These are phyloP conservation scores for Tapera naevia DNA, from an alignment of 2,797 vertebrate genomes.

Conservation along the genomic window DNA sequence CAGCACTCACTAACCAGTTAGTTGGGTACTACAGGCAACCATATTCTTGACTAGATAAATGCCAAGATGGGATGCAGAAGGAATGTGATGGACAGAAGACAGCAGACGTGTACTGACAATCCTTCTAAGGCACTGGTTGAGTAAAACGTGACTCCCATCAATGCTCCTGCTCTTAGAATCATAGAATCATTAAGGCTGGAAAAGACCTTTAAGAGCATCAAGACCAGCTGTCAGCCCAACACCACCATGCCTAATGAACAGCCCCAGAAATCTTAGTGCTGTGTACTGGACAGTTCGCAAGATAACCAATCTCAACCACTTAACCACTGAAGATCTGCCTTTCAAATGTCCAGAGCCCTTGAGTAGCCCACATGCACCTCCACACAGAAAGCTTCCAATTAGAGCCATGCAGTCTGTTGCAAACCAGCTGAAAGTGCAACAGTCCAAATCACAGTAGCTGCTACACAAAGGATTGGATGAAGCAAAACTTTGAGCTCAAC, in stretches of 20 bases:
- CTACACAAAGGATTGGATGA: background rate
- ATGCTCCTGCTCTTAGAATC: background rate
- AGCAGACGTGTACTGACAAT: background rate
- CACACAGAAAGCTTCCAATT: background rate
- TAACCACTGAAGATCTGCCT: background rate
- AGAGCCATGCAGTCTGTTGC: background rate
- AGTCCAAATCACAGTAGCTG: background rate
- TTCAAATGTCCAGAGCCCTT: background rate
- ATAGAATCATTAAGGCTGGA: too few relatives aligned
- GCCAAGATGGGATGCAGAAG: background rate
- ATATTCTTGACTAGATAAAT: background rate
- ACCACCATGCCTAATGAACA: background rate
- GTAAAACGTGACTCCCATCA: background rate
- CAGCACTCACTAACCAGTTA: background rate
- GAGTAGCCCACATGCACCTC: background rate
- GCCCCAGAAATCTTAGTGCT: background rate
- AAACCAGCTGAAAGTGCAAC: background rate
- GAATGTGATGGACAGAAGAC: background rate
- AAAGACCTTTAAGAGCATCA: too few relatives aligned
- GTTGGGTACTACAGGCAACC: background rate
- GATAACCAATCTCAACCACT: background rate
- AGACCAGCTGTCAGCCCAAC: too few relatives aligned
- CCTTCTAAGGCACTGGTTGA: background rate
- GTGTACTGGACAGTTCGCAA: background rate
- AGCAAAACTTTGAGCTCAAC: background rate